Base-by-base conservation (phyloP, 2,888 invertebrate genomes). In the Cheilosia vernalis region DNA sequence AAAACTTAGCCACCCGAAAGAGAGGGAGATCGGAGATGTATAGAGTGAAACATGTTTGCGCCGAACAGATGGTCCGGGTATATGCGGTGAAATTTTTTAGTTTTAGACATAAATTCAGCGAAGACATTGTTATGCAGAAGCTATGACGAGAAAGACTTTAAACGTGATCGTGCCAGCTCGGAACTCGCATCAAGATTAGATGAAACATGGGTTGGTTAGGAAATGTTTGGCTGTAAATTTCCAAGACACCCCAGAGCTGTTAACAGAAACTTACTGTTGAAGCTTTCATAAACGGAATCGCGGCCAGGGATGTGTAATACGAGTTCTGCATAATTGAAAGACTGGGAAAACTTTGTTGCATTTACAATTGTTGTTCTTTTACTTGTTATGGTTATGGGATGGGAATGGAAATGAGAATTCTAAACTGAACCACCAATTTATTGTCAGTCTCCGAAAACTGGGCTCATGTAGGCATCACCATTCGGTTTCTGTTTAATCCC, bases 101-200 rank as follows among this genome's bases (percentile, higher is more conserved):
- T 81, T 76, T 85, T 76, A 55, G 70, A 85, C 84, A 85, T 80
- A 85, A 85, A 81, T 81, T 85, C 66, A 27, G 44, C 47, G 69
- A 84, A 58, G 47, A 55, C 51, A 70, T 84, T 84, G 74, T 64
- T 84, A 74, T 80, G 69, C 74, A 69, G 44, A 79, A 58, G 79
- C 24, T 42, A n/a, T n/a, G 47, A 24, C 51, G 7, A n/a, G 17
- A 42, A 5, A 55, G 42, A 44, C 30, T 61, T 58, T 5, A 72
- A 64, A 85, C 84, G 80, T 85, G 84, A 85, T 80, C 84, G 70
- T 72, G 84, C 76, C 70, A 61, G 69, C 72, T 76, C 70, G 15
- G 24, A 70, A 67, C 60, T 40, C 40, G 74, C 60, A 85, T 85
- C 80, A 76, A 85, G 84, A 85, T 85, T 81, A 81, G 84, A 85